Evolutionary conservation across 2,797 vertebrate genomes (phyloP), one percentile per base, ranked within the genome.

Genomic region (Halcyon chelicuti): DNA sequence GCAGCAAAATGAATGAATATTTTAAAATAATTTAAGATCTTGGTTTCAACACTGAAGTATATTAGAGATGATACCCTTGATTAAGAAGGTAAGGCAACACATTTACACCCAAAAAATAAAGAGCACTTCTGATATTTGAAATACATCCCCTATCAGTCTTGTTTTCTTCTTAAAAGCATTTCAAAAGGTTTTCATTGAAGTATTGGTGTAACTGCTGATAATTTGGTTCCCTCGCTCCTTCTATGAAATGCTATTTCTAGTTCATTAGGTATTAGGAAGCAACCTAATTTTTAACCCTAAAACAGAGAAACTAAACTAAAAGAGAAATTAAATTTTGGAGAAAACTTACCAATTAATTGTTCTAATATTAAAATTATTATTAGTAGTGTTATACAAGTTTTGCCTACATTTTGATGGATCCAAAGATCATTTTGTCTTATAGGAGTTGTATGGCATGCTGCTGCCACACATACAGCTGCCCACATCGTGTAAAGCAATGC

Each of bases 1-100:
- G 42, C 51, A 88, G 71, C 44, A 91, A 96, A 96, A 97, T 66
- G 74, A 95, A 88, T 15, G 12, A 92, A 47, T 66, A 85, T 72
- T 90, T 93, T 60, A 84, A 91, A 83, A 80, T 84, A 67, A 88
- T 80, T 42, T 70, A 66, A 89, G 40, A 70, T 92, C 63, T 89
- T 80, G 8, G 3, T 70, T 94, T 82, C 42, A 77, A 14, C 29
- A 55, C 6, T 90, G 47, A 76, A 73, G 5, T 83, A 57, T 61
- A n/a, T 55, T 44, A 37, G 37, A 62, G 20, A 57, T 18, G 0
- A 79, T 71, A 57, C 3, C 12, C 35, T 92, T 90, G 55, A 66
- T 87, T 84, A 25, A 81, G 94, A 80, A 46, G 16, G 10, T 16
- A 60, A 66, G 6, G 18, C 29, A 88, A 80, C 67, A 57, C 10